Evolutionary conservation across 2,888 invertebrate species (phyloP).

Genomic region (Luffia ferchaultella): DNA sequence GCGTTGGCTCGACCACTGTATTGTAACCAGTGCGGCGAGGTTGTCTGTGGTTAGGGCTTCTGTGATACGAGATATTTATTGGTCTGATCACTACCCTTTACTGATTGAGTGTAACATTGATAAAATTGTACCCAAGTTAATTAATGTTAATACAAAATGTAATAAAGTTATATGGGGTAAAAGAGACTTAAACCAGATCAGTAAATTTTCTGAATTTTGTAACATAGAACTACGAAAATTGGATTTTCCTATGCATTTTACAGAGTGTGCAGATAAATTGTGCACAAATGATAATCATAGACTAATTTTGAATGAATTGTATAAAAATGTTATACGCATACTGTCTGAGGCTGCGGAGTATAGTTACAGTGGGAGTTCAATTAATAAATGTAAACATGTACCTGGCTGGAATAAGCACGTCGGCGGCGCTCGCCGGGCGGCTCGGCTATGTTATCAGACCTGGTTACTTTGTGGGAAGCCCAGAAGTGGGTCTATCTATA

Average conservation of each 20-base stretch:
- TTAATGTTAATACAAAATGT: not conserved
- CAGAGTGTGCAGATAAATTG: not conserved
- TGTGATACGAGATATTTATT: not conserved
- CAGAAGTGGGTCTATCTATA: not conserved
- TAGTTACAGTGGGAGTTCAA: not conserved
- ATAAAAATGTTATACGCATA: too few species aligned
- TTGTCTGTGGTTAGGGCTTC: not conserved
- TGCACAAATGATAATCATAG: not conserved
- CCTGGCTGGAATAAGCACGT: not conserved
- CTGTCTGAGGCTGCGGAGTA: too few species aligned
- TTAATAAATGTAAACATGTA: not conserved
- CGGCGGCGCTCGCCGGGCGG: not conserved
- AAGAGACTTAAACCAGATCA: not conserved
- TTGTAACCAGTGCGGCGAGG: not conserved
- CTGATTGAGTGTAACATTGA: not conserved
- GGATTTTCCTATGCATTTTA: not conserved
- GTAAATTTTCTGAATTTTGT: not conserved
- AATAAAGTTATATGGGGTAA: not conserved
- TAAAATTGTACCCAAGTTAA: not conserved
- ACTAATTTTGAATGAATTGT: not conserved
- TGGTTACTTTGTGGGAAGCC: not conserved
- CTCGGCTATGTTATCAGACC: not conserved
- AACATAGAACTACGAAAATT: not conserved
- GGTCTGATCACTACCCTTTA: not conserved
- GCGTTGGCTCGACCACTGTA: not conserved